Base-by-base conservation (phyloP, 1,140 invertebrate species). In the Brachionus koreanus region DNA sequence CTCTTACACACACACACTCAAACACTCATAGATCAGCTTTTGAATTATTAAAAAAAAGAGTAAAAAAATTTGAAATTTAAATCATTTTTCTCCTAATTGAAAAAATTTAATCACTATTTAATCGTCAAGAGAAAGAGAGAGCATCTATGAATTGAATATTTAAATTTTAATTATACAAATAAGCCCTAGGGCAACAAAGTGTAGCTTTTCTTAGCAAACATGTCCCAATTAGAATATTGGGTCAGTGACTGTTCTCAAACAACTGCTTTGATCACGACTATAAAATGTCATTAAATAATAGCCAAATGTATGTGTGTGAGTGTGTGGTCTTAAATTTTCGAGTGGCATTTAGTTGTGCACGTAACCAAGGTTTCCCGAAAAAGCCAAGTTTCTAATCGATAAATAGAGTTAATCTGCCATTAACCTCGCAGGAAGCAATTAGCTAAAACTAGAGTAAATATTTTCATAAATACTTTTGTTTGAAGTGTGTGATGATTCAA, bases 401-500 rank as follows among this genome's bases (percentile, higher is more conserved):
- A 2, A 52, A 19, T 52, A 29, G 49, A 52, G 16, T 52, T 52
- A 52, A 52, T 52, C 49, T 52, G 49, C 49, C 16, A 52, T 52
- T 52, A 52, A 52, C 49, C 49, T 52, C 4, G 16, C 49, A 52
- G 49, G 49, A 52, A 52, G 49, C 49, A 52, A 52, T 52, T 52
- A 52, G 49, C 49, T 52, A 52, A 52, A 52, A 52, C 16, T 52
- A 19, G 49, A 19, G 49, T 19, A 52, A 52, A 52, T 52, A 52
- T 52, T 52, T 52, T 52, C 16, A 16, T 52, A 52, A 52, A 52
- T 52, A 52, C 33, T 65, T 33, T 35, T 69, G 9, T 39, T 69
- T 69, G 65, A 69, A 69, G 33, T 39, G 35, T 69, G 35, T 37
- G 69, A 74, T 74, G 69, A 74, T 74, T 74, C 69, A 29, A 74